Evolutionary conservation across 2,888 invertebrate species (phyloP), one percentile per base, ranked within the genome.

Genomic region (Encarsia formosa): DNA sequence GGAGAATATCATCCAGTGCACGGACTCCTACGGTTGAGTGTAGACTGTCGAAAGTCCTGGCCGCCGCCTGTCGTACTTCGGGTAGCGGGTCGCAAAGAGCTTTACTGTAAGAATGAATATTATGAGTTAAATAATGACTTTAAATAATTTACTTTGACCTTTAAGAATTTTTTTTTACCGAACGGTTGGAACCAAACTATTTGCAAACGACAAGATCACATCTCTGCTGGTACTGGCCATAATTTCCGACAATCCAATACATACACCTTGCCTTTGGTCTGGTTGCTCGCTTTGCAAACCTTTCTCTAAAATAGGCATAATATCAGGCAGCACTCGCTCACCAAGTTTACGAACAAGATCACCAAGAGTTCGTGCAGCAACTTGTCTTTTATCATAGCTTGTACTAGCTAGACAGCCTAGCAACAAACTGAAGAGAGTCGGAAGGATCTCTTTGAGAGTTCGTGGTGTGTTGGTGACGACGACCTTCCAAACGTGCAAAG

Each of bases 401-500:
- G 92, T 91, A 69, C 94, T 95, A 2, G 98, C 97, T 60, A 99
- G 80, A 75, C 96, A 96, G 43, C 95, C 92, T 48, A 99, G 79
- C 56, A 99, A 77, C 44, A 98, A 78, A 13, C 89, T 84, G 76
- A 99, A 99, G 39, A 99, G 77, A 0, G 95, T 94, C 5, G 95
- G 93, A 59, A 99, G 79, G 66, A 99, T 97, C 81, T 98, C 98
- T 56, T 94, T 82, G 38, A 99, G 78, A 0, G 98, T 98, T 71
- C 94, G 84, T 1, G 98, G 98, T 0, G 98, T 99, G 73, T 99
- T 98, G 1, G 96, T 91, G 2, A 99, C 98, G 2, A 99, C 95
- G 61, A 98, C 92, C 80, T 99, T 99, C 99, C 99, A 99, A 0
- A 99, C 98, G 74, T 99, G 99, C 50, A 97, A 81, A 8, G 99